These are phyloP conservation scores for Poecilus cupreus DNA, from an alignment of 2,888 invertebrate species.

Conservation along the genomic window DNA sequence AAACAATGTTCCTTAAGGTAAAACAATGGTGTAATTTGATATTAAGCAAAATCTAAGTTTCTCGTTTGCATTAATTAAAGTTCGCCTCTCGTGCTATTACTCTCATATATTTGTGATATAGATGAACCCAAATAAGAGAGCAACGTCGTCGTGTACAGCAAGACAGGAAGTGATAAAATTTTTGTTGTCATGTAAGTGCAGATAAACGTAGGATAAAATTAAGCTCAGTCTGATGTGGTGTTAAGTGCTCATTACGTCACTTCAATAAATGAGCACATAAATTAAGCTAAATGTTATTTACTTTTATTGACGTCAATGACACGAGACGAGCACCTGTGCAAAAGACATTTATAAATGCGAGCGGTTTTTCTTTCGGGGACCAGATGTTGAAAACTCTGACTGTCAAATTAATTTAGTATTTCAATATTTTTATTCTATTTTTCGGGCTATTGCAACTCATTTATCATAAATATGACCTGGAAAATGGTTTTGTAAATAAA, in stretches of 20 bases:
- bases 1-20: too few species aligned
- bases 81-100: too few species aligned
- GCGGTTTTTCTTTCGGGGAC: neutral
- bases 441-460: neutral
- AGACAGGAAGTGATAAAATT: neutral
- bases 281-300: constrained; percentile 45
- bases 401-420: constrained; percentile 18
- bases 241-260: constrained; percentile 45
- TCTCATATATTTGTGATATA: too few species aligned
- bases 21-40: too few species aligned
- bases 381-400: constrained; percentile 45
- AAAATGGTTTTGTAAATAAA: neutral
- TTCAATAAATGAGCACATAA: constrained; percentile 13
- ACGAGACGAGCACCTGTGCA: constrained; percentile 38
- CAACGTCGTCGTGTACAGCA: too few species aligned
- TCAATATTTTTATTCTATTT: constrained; percentile 9
- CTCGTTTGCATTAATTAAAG: too few species aligned
- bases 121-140: too few species aligned
- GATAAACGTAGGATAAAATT: constrained; percentile 30
- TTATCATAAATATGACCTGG: neutral
- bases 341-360: constrained; percentile 42
- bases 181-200: constrained; percentile 5
- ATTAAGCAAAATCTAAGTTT: too few species aligned
- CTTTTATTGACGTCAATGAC: constrained; percentile 42
- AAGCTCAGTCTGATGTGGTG: neutral